Base-by-base conservation (phyloP, 2,888 invertebrate species). In the Leptinotarsa haldemani region DNA sequence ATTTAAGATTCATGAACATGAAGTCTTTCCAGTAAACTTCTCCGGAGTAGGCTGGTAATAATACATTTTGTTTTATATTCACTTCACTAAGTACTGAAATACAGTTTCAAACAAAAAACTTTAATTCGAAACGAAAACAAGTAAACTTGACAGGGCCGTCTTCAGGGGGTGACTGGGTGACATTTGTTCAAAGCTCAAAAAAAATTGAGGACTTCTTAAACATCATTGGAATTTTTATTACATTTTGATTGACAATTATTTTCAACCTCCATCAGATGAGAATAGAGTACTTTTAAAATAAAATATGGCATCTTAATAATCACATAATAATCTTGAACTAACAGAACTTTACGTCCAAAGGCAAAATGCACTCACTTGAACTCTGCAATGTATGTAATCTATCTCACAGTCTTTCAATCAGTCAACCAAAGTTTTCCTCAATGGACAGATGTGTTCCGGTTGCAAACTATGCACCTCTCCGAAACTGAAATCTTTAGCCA, bases 401-500 rank as follows among this genome's bases (percentile, higher is more conserved):
- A 71, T 61, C 56, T 66, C 9, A 74, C 53, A 63, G 53, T 20
- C 15, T n/a, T 71, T 56, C 69, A 70, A 56, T 71, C 22, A 56
- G 16, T 22, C 15, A 56, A 22, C 15, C 13, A 22, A 40, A 7
- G 61, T 68, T 48, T 70, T 56, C 20, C 71, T 80, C 52, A 82
- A 71, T 7, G 82, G 83, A 71, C 83, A 83, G 30, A 81, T 82
- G 71, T 83, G 83, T 13, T 81, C 82, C 16, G 82, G 83, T 68
- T 81, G 80, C 25, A 83, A 69, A 66, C 74, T 80, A 53, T 81
- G 79, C 9, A 82, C 80, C 63, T 80, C 80, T 9, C 78, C 76
- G 64, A 77, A 82, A 71, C 77, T 77, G 56, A 78, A 75, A 58
- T 75, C 65, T 56, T 68, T 65, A 61, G 67, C 47, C 20, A 66